Percentiles rank a stretch among this genome's conserved stretches.
phyloP scores from a whole-genome alignment of 2,888 invertebrate species.

The Tuta absoluta region DNA sequence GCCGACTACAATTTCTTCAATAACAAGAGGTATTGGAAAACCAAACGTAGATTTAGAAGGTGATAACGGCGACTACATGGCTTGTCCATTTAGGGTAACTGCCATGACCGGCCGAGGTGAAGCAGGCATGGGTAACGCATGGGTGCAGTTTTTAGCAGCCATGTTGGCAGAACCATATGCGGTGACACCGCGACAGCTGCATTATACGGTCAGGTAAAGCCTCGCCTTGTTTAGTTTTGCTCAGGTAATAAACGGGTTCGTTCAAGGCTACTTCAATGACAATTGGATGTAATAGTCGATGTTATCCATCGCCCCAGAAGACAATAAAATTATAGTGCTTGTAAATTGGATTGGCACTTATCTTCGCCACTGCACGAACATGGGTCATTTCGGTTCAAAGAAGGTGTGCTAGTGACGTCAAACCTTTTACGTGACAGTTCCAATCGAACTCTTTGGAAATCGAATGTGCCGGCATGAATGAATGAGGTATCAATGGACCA shows the following conservation, averaged over 20 bases:
- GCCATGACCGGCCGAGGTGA: constrained; percentile 47
- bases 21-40: constrained; percentile 28
- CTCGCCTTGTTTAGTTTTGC: constrained; percentile 42
- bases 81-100: constrained; percentile 61
- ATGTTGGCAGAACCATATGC: constrained; percentile 48
- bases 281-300: not conserved
- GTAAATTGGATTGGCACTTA: constrained; percentile 4
- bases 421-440: not conserved
- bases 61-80: constrained; percentile 55
- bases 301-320: not conserved
- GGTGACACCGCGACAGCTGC: constrained; percentile 52
- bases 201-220: constrained; percentile 51
- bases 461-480: constrained; percentile 18
- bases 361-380: constrained; percentile 8
- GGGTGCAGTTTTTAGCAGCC: constrained; percentile 45
- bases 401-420: constrained; percentile 5
- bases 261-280: constrained; percentile 40
- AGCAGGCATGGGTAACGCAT: constrained; percentile 45
- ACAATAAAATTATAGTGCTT: not conserved
- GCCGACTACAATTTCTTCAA: constrained; percentile 25
- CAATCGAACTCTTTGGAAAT: constrained; percentile 10
- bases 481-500: constrained; percentile 20
- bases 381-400: not conserved
- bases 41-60: constrained; percentile 51
- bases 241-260: constrained; percentile 38